Evolutionary conservation across 1,140 invertebrate genomes (phyloP), one percentile per base, ranked within the genome.

Genomic region (Euglossa dilemma): DNA sequence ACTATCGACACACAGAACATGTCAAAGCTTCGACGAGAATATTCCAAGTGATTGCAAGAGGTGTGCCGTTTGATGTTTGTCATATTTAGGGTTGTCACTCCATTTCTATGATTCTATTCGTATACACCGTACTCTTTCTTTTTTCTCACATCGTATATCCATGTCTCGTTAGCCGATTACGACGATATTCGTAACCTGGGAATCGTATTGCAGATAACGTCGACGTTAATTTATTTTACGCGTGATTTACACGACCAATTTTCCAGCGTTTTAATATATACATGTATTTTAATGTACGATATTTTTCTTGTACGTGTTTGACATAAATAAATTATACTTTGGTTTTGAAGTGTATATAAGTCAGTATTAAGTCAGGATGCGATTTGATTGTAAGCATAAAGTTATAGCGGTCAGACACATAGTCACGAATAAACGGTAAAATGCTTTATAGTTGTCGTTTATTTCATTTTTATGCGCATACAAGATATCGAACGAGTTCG

Each of bases 401-500:
- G 11, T 43, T n/a, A 43, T 43, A 20, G 36, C 63, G 23, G 28
- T 20, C 63, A 64, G 36, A 12, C 18, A 23, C 8, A 6, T 23
- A 66, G 43, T 67, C 12, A 78, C 9, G n/a, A 25, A 43, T 54
- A 16, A 66, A 23, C 23, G 23, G 54, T 54, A 54, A 70, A 36
- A 57, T 69, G 54, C 43, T 14, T 82, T 59, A 20, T 67, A 47
- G 76, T 75, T 70, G 23, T 83, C 36, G 36, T 88, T 87, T 85
- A 85, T 83, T 86, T 88, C 47, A 61, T 70, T 78, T 75, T 73
- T 63, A 74, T 83, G 80, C 59, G 63, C 73, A n/a, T 86, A 89
- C 84, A 84, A 74, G 82, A 79, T 88, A 83, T 89, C 77, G 80
- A 89, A 89, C 87, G 83, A 83, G 69, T 28, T 64, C 72, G 85